phyloP scores from a whole-genome alignment of 1,140 invertebrate species.

The Zaprionus vittiger region DNA sequence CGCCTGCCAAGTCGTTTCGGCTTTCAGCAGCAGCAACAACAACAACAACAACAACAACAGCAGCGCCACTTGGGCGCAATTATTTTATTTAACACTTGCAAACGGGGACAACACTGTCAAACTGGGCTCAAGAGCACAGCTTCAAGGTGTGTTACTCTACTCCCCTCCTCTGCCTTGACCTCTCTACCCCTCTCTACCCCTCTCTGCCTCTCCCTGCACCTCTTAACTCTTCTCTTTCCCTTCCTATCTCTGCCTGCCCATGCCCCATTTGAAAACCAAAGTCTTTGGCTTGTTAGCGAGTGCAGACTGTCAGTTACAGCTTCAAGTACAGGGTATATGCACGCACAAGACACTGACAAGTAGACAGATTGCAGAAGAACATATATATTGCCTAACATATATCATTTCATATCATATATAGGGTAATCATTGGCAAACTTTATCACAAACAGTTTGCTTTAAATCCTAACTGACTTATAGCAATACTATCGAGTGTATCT shows the following conservation, averaged over 20 bases:
- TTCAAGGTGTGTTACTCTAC: slow-evolving; percentile 27
- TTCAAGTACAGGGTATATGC: neutral
- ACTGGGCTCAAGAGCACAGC: slow-evolving; percentile 37
- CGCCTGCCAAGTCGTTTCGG: slow-evolving; percentile 64
- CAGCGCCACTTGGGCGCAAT: slow-evolving; percentile 71
- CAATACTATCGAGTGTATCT: no score
- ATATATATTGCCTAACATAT: no score
- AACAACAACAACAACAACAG: neutral
- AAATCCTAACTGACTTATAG: no score
- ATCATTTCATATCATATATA: no score
- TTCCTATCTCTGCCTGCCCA: neutral
- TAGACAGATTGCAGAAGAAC: neutral
- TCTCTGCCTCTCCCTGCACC: neutral
- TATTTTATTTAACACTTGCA: slow-evolving; percentile 75
- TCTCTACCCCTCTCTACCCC: neutral
- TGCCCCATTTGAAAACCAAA: neutral
- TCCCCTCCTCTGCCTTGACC: no score
- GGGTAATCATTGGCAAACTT: no score
- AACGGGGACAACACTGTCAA: slow-evolving; percentile 44
- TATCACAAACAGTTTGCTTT: no score
- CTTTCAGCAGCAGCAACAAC: slow-evolving; percentile 28
- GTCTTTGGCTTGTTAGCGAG: neutral
- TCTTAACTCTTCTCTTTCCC: no score
- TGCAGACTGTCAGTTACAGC: neutral
- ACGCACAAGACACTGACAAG: neutral